phyloP scores from a whole-genome alignment of 2,888 invertebrate species.

The Chrysolina oricalcia region DNA sequence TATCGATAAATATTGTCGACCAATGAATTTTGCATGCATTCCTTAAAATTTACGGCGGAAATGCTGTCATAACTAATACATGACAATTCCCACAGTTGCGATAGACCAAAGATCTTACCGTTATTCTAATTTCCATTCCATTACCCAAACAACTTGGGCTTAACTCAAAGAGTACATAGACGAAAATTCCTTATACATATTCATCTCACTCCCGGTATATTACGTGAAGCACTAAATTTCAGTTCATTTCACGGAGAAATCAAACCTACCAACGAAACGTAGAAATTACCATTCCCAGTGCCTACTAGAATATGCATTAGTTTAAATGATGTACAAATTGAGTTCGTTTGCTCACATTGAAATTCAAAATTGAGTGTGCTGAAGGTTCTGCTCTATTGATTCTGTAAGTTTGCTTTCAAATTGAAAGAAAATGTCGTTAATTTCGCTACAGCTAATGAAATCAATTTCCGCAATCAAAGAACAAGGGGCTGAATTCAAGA shows the following conservation, averaged over 20 bases:
- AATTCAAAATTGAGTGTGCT: not conserved
- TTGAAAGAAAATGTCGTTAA: not conserved
- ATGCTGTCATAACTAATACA: not conserved
- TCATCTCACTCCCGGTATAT: not conserved
- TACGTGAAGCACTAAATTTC: not conserved
- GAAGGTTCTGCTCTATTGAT: not conserved
- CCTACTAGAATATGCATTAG: conserved; percentile 13
- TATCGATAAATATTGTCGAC: too few species aligned
- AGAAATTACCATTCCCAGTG: conserved; percentile 10
- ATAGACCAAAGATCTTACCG: not conserved
- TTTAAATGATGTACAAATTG: conserved; percentile 12
- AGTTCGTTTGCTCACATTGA: conserved; percentile 10
- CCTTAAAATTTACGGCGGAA: too few species aligned
- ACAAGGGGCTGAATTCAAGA: not conserved
- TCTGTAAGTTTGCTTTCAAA: not conserved
- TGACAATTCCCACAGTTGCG: not conserved
- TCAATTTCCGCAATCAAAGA: not conserved
- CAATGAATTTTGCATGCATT: too few species aligned
- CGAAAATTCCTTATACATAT: conserved; percentile 10
- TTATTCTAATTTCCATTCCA: not conserved
- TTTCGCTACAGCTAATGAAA: not conserved
- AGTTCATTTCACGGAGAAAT: not conserved
- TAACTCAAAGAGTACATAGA: not conserved
- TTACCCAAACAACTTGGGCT: not conserved
- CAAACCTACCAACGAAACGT: not conserved